These are phyloP conservation scores for Actinemys pallida DNA, from an alignment of 2,113 vertebrate species.

Conservation along the genomic window DNA sequence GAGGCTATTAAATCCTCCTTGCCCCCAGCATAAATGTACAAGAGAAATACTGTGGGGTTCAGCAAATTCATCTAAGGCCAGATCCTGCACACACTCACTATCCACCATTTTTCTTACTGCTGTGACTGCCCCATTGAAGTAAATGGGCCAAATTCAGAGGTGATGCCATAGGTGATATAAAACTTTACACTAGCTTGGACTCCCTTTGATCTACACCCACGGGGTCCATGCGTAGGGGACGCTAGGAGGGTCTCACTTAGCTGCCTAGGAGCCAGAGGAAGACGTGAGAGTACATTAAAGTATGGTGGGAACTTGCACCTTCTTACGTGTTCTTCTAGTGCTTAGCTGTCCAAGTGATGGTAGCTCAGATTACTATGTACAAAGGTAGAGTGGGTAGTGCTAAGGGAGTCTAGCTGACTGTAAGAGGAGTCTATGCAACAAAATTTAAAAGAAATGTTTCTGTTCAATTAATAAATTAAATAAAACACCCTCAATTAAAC, in stretches of 20 bases:
- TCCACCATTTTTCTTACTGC: background rate
- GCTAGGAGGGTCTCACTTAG: background rate
- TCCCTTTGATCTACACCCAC: background rate
- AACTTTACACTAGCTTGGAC: background rate
- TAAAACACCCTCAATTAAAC: background rate
- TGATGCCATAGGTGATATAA: background rate
- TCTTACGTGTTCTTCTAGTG: background rate
- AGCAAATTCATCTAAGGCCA: background rate
- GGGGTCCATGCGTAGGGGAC: background rate
- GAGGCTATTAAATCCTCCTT: background rate
- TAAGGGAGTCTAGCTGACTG: background rate
- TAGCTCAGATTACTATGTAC: background rate
- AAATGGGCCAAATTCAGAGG: background rate
- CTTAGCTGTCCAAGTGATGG: background rate
- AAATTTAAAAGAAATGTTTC: background rate
- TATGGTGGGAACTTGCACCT: background rate
- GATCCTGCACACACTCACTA: background rate
- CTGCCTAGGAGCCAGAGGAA: background rate
- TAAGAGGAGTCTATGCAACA: background rate
- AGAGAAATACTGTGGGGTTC: background rate
- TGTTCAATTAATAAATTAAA: background rate
- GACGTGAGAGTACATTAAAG: background rate
- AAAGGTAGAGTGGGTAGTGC: background rate
- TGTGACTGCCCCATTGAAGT: background rate
- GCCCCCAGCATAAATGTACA: background rate